Evolutionary conservation across 1,140 invertebrate genomes (phyloP).

Genomic region (Cylas formicarius): DNA sequence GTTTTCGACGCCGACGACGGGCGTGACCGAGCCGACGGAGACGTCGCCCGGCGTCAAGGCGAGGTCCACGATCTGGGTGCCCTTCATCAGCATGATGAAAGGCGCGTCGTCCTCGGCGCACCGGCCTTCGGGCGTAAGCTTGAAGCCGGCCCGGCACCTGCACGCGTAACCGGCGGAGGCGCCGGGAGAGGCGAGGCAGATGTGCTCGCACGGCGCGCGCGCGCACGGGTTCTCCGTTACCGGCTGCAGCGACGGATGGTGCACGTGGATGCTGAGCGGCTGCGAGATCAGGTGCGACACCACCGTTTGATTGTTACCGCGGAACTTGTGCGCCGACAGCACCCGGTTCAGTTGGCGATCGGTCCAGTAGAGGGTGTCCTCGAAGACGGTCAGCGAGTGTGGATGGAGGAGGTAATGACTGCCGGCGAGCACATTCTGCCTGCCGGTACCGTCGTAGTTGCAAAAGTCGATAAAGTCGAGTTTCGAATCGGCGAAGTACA

Average conservation of each 20-base stretch:
- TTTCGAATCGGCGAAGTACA: constrained; percentile 98
- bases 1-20: constrained; percentile 84
- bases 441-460: constrained; percentile 87
- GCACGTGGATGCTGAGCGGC: constrained; percentile 88
- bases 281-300: constrained; percentile 91
- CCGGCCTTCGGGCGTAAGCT: constrained; percentile 56
- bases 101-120: constrained; percentile 80
- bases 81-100: constrained; percentile 86
- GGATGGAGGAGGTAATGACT: constrained; percentile 92
- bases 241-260: constrained; percentile 90
- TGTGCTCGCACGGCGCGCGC: constrained; percentile 73
- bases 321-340: constrained; percentile 84
- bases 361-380: constrained; percentile 94
- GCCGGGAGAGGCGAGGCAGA: constrained; percentile 82
- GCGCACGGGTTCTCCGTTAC: constrained; percentile 75
- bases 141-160: constrained; percentile 85
- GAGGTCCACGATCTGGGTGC: constrained; percentile 80
- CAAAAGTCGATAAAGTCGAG: constrained; percentile 98
- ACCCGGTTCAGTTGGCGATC: constrained; percentile 87
- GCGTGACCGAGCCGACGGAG: constrained; percentile 70
- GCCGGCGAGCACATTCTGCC: constrained; percentile 79
- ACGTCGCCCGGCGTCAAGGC: constrained; percentile 66
- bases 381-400: constrained; percentile 87
- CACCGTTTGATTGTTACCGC: constrained; percentile 80
- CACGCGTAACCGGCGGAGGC: constrained; percentile 71